phyloP scores from a whole-genome alignment of 2,113 vertebrate species.

The Seriola rivoliana region DNA sequence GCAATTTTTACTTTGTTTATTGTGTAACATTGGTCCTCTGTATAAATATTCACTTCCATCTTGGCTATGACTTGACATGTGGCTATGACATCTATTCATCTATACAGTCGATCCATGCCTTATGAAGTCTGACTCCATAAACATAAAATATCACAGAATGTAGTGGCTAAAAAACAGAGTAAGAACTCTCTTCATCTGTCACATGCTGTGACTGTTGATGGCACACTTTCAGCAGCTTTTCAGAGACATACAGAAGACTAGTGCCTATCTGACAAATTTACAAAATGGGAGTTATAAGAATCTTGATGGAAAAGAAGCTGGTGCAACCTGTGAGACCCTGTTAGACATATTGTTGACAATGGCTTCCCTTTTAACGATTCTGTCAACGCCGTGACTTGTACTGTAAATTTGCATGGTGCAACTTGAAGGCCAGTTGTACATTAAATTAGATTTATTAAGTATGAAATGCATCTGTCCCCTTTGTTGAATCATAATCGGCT shows the following conservation, averaged over 20 bases:
- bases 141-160: constrained; percentile 19
- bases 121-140: constrained; percentile 23
- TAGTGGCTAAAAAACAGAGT: constrained; percentile 4
- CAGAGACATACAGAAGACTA: neutral
- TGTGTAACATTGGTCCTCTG: neutral
- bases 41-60: neutral
- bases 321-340: neutral
- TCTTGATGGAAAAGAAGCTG: neutral
- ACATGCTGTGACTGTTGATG: constrained; percentile 27
- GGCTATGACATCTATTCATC: neutral
- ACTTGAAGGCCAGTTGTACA: constrained; percentile 25
- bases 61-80: neutral
- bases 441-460: constrained; percentile 45
- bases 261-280: constrained; percentile 2
- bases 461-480: constrained; percentile 39
- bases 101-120: neutral
- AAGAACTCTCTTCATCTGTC: constrained; percentile 23
- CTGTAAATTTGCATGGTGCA: constrained; percentile 30
- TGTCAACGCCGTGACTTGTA: neutral
- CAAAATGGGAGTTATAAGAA: neutral
- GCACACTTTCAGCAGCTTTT: constrained; percentile 17
- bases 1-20: neutral
- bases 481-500: constrained; percentile 54
- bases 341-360: constrained; percentile 15
- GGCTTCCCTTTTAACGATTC: neutral